Evolutionary conservation across 2,888 invertebrate genomes (phyloP), one percentile per base, ranked within the genome.

Genomic region (Drosophila nr. perissopoda): DNA sequence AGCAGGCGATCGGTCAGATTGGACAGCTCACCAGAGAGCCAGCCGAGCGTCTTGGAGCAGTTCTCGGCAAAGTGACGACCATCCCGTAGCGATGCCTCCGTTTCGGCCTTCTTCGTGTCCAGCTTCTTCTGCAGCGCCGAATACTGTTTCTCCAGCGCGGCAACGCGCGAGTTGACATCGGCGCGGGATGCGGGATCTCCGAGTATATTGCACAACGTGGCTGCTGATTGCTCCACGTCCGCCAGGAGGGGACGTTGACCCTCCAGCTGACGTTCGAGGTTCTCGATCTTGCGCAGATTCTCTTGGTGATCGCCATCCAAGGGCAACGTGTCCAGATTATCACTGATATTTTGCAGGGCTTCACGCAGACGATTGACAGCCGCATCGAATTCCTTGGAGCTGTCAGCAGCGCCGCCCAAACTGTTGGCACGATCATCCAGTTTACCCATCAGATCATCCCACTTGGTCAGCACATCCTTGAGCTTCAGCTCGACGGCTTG

Each of bases 331-430:
- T 98, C 98, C 69, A 99, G 94, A 83, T 97, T 96, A 87, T 98
- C 98, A 36, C 96, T 96, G 83, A 98, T 97, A 70, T 95, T 96
- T 91, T 97, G 97, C 56, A 99, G 93, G n/a, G 98, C 97, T 91
- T 97, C 97, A 25, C 96, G 95, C 8, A 99, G 94, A 2, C 97
- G 95, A 67, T 96, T 95, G 6, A 98, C 94, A 2, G 97, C 97
- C 0, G 97, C 97, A 93, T 98, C 98, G 92, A 99, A 98, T 93
- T 98, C 98, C 68, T 97, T 95, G 59, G 98, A 97, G 11, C 98
- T 97, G 87, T 98, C 98, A 4, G 97, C 98, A 0, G 98, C 98
- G 2, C 98, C 98, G 67, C 98, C 98, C 6, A 98, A 94, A 70
- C 96, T 97, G 42, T 96, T 96, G 0, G 98, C 98, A n/a, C 98